These are phyloP conservation scores for Branchinecta lynchi DNA, from an alignment of 1,140 invertebrate species.

Conservation along the genomic window DNA sequence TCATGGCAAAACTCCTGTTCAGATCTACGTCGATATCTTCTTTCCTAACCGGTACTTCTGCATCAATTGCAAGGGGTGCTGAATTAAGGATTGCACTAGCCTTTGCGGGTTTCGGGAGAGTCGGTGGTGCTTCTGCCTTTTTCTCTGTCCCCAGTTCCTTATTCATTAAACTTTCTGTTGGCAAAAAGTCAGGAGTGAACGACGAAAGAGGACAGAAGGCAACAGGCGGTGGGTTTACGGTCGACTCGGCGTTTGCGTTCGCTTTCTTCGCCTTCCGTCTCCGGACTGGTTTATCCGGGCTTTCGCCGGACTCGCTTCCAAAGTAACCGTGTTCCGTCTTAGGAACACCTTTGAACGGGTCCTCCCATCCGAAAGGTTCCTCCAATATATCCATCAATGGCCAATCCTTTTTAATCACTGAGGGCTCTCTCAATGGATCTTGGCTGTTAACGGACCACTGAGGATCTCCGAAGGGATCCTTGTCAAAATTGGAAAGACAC, in stretches of 20 bases:
- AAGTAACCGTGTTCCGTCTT: not conserved
- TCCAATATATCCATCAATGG: not conserved
- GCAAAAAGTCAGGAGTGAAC: too few relatives aligned
- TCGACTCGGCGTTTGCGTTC: not conserved
- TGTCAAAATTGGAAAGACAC: not conserved
- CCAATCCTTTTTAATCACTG: not conserved
- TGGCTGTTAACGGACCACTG: not conserved
- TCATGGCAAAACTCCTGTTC: too few relatives aligned
- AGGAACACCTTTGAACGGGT: not conserved
- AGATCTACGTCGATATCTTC: too few relatives aligned
- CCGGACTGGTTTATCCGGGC: not conserved
- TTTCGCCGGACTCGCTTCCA: not conserved
- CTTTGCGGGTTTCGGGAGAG: too few relatives aligned
- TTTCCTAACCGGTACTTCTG: too few relatives aligned
- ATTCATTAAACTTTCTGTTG: too few relatives aligned
- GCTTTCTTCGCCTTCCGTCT: not conserved
- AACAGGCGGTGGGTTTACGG: too few relatives aligned
- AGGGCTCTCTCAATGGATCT: not conserved
- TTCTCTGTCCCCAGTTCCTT: too few relatives aligned
- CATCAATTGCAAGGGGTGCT: too few relatives aligned
- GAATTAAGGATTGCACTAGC: too few relatives aligned
- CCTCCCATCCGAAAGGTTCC: not conserved
- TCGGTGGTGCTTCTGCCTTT: too few relatives aligned
- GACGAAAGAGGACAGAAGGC: too few relatives aligned
- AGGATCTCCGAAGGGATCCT: not conserved